These are phyloP conservation scores for Drosophila setifemur DNA, from an alignment of 1,140 invertebrate species.

Conservation along the genomic window DNA sequence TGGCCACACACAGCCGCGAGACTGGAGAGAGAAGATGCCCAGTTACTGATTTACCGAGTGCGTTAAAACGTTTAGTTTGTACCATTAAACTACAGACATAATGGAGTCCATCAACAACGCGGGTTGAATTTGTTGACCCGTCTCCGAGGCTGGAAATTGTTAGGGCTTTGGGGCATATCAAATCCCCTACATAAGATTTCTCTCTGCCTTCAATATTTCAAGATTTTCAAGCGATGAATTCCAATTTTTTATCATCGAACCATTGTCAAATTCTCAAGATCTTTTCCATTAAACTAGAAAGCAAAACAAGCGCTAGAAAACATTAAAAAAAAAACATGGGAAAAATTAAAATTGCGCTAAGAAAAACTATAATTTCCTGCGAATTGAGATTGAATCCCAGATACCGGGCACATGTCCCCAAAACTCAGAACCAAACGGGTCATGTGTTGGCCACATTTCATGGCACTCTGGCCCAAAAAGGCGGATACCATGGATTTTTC, in stretches of 20 bases:
- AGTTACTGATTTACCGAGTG: constrained; percentile 36
- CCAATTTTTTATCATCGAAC: neutral
- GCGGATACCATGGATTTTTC: constrained; percentile 14
- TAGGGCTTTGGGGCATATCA: neutral
- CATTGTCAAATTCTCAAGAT: constrained; percentile 32
- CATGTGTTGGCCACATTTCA: constrained; percentile 75
- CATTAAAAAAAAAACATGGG: neutral
- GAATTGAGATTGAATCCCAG: constrained; percentile 43
- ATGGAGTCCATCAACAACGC: constrained; percentile 20
- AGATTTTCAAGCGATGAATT: neutral
- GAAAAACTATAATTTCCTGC: constrained; percentile 35
- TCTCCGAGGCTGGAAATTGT: constrained; percentile 1
- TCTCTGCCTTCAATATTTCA: neutral
- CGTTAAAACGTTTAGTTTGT: constrained; percentile 65
- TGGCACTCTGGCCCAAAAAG: constrained; percentile 24
- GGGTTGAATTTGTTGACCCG: constrained; percentile 27
- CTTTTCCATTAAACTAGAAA: constrained; percentile 26
- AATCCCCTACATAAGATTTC: neutral
- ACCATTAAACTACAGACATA: constrained; percentile 56
- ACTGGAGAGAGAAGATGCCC: constrained; percentile 8
- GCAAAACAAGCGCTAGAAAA: no score
- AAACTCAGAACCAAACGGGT: constrained; percentile 38
- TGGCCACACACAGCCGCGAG: constrained; percentile 28
- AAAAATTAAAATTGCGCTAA: neutral
- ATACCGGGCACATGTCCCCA: constrained; percentile 47